Base-by-base conservation (phyloP, 2,888 invertebrate genomes). In the Polietes domitor region DNA sequence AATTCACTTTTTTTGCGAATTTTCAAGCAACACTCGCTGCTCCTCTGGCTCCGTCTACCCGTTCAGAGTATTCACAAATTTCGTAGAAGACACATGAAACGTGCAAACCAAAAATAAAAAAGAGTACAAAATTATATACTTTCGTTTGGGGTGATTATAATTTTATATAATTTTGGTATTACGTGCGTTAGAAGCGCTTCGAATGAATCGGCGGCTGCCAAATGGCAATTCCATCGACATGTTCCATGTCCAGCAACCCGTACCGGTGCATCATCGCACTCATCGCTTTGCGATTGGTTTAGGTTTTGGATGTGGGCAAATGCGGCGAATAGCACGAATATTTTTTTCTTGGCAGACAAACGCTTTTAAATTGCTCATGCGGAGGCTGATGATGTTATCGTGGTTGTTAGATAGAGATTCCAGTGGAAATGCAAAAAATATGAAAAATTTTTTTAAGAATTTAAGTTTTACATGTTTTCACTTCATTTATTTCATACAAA, bases 91-190 rank as follows among this genome's bases (percentile, higher is more conserved):
- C 21, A 53, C n/a, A 26, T 70, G 71, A 80, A 72, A 72, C 19
- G 43, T 55, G 75, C 26, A 32, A 55, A 47, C 65, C 10, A 61
- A 32, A 47, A 70, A 50, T 24, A n/a, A 41, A 26, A 81, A 78
- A 79, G 32, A 47, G 19, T 77, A 77, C 72, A 12, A 82, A 81
- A 85, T 83, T 80, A 81, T 85, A 85, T 32, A 81, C 80, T 80
- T 81, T 75, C 47, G 65, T 50, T 61, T 65, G 37, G 81, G 76
- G 76, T 81, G 84, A 84, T 81, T 81, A 84, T 84, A 84, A 84
- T 84, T 84, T 84, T 70, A 73, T 84, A 84, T 78, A 84, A 84
- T 84, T 84, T 68, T 73, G 26, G 73, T 65, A 84, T 81, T 84
- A 81, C 84, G 84, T 84, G 84, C 76, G 78, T 81, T 81, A 81